Base-by-base conservation (phyloP, 2,113 vertebrate genomes). In the Tichodroma muraria region DNA sequence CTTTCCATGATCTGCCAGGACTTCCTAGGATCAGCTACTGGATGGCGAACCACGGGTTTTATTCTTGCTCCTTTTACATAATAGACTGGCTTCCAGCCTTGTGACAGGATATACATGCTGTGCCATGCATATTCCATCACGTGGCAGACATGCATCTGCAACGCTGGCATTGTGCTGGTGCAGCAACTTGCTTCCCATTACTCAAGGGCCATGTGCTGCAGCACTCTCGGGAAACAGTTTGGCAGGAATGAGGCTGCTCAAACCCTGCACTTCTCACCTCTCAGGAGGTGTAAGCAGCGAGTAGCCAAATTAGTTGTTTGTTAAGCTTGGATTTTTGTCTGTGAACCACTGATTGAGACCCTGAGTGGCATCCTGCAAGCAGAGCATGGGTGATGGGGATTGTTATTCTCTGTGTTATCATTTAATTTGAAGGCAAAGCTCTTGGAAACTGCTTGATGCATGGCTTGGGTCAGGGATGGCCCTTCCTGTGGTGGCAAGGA, bases 91-190 rank as follows among this genome's bases (percentile, higher is more conserved):
- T 54, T 13, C 53, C 57, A 56, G 53, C 75, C 76, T 68, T 71
- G 47, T 91, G 72, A 73, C 37, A 25, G 59, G 64, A 28, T 49
- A 10, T 10, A 7, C 8, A 3, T 0, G 0, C 33, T 7, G 4
- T 56, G 52, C 79, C 35, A 33, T 2, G 2, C 15, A 0, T 3
- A 5, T 79, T 79, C 75, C 61, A 3, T 76, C 60, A 24, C 5
- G 6, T 53, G 80, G 54, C 18, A 37, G 30, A 23, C 13, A 0
- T 2, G 7, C 27, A 9, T 61, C 61, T 35, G 86, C 27, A 3
- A 1, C 0, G 0, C 30, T 44, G 89, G 27, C 52, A 28, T 75
- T n/a, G 70, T 15, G 10, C 56, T 61, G 61, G 17, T 66, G 25
- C 73, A 53, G 53, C 7, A 27, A 14, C 24, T 52, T 33, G 33